These are phyloP conservation scores for Microcaecilia unicolor DNA, from an alignment of 2,797 vertebrate species.

Conservation along the genomic window DNA sequence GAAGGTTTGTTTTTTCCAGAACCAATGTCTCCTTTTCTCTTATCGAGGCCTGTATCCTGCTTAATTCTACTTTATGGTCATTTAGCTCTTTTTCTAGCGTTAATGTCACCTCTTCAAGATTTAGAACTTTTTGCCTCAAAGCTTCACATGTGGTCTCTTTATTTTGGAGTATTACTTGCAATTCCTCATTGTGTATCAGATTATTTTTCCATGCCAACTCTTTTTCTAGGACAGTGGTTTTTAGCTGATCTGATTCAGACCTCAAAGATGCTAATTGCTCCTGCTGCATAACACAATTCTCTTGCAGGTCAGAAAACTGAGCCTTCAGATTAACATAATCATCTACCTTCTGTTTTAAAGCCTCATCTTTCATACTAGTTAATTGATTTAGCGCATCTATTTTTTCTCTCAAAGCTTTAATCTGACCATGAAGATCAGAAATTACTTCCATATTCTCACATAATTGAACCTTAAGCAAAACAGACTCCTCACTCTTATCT, in stretches of 20 bases:
- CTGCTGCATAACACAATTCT: constrained; percentile 31
- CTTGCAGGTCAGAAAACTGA: constrained; percentile 48
- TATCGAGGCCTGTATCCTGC: constrained; percentile 33
- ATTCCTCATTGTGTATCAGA: constrained; percentile 27
- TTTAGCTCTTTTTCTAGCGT: constrained; percentile 42
- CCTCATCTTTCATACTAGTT: constrained; percentile 47
- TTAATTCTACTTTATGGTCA: constrained; percentile 39
- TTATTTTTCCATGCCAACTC: constrained; percentile 37
- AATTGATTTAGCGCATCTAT: constrained; percentile 26
- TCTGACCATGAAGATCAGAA: constrained; percentile 44
- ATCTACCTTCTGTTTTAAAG: constrained; percentile 49
- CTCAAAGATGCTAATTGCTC: constrained; percentile 41
- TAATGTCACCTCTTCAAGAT: constrained; percentile 46
- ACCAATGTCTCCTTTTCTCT: constrained; percentile 48
- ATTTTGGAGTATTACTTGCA: constrained; percentile 40
- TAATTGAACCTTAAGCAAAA: constrained; percentile 46
- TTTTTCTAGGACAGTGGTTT: constrained; percentile 48
- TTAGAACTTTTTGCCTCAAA: constrained; percentile 51
- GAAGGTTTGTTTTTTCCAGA: constrained; percentile 33
- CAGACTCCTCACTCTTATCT: constrained; percentile 47
- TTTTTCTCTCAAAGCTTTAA: constrained; percentile 31
- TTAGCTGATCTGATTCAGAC: constrained; percentile 48
- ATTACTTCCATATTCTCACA: constrained; percentile 52
- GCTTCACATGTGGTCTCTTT: constrained; percentile 57
- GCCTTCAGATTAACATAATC: constrained; percentile 38